phyloP scores from a whole-genome alignment of 2,113 vertebrate species.

The Tupaia chinensis region DNA sequence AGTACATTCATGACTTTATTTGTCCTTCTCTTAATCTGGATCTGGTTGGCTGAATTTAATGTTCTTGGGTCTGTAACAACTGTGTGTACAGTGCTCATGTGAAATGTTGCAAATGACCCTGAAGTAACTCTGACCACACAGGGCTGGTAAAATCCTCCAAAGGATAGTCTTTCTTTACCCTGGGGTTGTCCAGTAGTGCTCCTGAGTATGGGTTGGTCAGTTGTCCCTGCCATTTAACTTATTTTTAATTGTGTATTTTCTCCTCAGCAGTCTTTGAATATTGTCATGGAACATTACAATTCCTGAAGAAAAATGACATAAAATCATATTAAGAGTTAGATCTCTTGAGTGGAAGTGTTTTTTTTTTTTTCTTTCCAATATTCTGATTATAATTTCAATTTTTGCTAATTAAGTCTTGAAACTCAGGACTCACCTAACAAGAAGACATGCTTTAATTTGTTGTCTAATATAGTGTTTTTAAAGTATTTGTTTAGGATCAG shows the following conservation, averaged over 20 bases:
- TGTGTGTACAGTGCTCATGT: neutral
- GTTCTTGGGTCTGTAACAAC: neutral
- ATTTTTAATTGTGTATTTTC: neutral
- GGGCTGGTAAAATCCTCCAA: neutral
- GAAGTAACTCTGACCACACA: neutral
- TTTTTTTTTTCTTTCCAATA: neutral
- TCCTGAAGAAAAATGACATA: neutral
- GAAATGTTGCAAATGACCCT: neutral
- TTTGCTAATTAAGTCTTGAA: neutral
- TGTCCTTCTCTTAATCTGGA: slow-evolving; percentile 50
- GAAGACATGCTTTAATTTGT: neutral
- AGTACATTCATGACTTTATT: neutral
- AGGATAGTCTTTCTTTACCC: neutral
- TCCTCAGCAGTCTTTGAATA: neutral
- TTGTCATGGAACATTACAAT: neutral
- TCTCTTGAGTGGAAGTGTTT: neutral
- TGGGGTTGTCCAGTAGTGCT: neutral
- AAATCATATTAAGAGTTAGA: neutral
- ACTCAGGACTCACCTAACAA: neutral
- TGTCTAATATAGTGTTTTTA: neutral
- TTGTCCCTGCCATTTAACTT: neutral
- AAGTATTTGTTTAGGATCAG: neutral
- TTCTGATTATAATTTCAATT: neutral
- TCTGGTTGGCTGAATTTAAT: neutral
- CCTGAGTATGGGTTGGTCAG: neutral